phyloP scores from a whole-genome alignment of 92 coral and sea anemone genomes.

The Epizoanthus fatuus region DNA sequence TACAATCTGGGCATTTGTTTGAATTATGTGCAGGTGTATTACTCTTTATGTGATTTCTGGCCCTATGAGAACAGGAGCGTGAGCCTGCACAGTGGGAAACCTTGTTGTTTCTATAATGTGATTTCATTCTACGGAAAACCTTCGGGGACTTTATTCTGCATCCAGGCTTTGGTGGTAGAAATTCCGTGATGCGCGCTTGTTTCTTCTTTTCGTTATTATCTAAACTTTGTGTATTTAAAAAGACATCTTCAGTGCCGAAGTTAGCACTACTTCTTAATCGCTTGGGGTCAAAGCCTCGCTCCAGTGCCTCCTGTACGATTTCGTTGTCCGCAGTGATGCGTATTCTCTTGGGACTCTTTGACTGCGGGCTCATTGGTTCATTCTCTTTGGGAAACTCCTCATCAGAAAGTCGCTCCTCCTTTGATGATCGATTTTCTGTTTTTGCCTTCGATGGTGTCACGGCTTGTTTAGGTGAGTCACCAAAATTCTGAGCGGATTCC shows the following conservation, averaged over 20 bases:
- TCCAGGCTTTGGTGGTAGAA: slow-evolving; percentile 14
- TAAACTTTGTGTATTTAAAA: slow-evolving; percentile 26
- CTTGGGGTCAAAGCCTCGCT: slow-evolving; percentile 37
- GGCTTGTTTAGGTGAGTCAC: slow-evolving; percentile 6
- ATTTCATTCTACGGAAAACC: slow-evolving; percentile 12
- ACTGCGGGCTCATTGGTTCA: slow-evolving; percentile 40
- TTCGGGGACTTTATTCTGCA: slow-evolving; percentile 31
- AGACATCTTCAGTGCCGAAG: slow-evolving; percentile 12
- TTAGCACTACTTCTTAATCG: slow-evolving; percentile 22
- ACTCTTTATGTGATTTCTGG: slow-evolving; percentile 12
- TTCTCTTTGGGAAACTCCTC: slow-evolving; percentile 46
- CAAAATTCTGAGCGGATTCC: not conserved
- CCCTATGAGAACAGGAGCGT: not conserved
- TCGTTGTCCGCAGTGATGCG: slow-evolving; percentile 43
- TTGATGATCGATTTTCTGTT: slow-evolving; percentile 1
- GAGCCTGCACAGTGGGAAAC: not conserved
- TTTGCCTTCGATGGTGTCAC: slow-evolving; percentile 1
- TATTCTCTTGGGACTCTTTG: slow-evolving; percentile 41
- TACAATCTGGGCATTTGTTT: slow-evolving; percentile 40
- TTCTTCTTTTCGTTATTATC: not conserved
- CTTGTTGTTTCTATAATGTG: slow-evolving; percentile 14
- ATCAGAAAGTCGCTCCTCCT: slow-evolving; percentile 21
- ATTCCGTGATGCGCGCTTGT: slow-evolving; percentile 21
- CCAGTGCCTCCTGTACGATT: slow-evolving; percentile 42
- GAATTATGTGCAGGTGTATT: slow-evolving; percentile 16